Evolutionary conservation across 1,140 invertebrate genomes (phyloP), one percentile per base, ranked within the genome.

Genomic region (Neodiprion fabricii): DNA sequence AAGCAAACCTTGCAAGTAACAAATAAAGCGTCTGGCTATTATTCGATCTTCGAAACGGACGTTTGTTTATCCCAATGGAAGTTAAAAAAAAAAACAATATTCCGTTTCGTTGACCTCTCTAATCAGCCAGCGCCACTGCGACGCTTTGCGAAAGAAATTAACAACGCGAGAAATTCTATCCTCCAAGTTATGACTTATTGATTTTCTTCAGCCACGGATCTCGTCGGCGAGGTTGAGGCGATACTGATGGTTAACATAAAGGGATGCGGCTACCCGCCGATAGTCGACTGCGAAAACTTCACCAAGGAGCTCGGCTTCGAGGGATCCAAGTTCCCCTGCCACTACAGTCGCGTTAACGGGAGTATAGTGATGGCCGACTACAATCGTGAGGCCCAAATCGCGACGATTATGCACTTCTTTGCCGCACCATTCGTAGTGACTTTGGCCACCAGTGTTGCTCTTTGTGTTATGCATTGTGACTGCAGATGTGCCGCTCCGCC

Each of bases 231-330:
- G 65, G 89, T 90, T 72, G 92, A 94, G 80, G 93, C 93, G 14
- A 91, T 93, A 21, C 89, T 95, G 8, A 86, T 94, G 73, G 93
- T 95, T 72, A 95, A 95, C 86, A 94, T 95, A 83, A 95, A 95
- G 85, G 95, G 95, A 7, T 97, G 96, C 85, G 96, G 95, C n/a
- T 97, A 96, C 86, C 96, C 96, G 68, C 96, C 96, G 21, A 90
- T 89, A 28, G 94, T 96, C n/a, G 91, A 94, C 80, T 97, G 96
- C 86, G 91, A 92, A 78, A 95, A 95, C 80, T 97, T 96, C 83
- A 95, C 94, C 53, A 90, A 91, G 48, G 91, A 90, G 75, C 95
- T 94, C 81, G 95, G 95, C 71, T 90, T 91, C 79, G 92, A 94
- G 78, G 94, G 95, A 73, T 92, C 93, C 28, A 91, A 91, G 80